phyloP scores from a whole-genome alignment of 2,888 invertebrate genomes.

The Eupithecia dodoneata region DNA sequence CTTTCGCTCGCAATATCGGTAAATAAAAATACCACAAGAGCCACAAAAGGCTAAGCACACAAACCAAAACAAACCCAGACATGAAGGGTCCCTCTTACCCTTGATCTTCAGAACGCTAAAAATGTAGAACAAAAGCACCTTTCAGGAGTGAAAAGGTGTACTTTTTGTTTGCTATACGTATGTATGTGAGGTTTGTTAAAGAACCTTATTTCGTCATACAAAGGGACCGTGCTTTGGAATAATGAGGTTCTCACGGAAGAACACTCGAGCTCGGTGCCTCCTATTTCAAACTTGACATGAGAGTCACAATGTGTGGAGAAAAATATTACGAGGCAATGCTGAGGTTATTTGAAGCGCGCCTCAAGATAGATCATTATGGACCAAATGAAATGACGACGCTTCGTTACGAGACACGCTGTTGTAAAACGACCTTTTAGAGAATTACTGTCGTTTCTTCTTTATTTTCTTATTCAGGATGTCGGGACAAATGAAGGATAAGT shows the following conservation, averaged over 20 bases:
- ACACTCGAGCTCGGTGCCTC: slow-evolving; percentile 67
- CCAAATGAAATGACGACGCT: slow-evolving; percentile 21
- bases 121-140: slow-evolving; percentile 49
- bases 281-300: slow-evolving; percentile 75
- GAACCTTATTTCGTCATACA: slow-evolving; percentile 81
- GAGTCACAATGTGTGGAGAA: slow-evolving; percentile 57
- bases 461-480: slow-evolving; percentile 7
- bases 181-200: slow-evolving; percentile 79
- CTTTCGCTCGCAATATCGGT: slow-evolving; percentile 18
- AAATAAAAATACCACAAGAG: slow-evolving; percentile 20
- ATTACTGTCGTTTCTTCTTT: slow-evolving; percentile 12
- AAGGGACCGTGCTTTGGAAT: slow-evolving; percentile 80
- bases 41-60: slow-evolving; percentile 20
- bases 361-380: slow-evolving; percentile 16
- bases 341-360: slow-evolving; percentile 17
- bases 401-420: slow-evolving; percentile 13
- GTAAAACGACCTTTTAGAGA: slow-evolving; percentile 5
- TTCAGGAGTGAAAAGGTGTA: slow-evolving; percentile 50
- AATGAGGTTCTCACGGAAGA: slow-evolving; percentile 75
- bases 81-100: slow-evolving; percentile 38
- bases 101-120: slow-evolving; percentile 45
- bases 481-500: not conserved
- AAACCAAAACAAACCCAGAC: slow-evolving; percentile 38
- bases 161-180: slow-evolving; percentile 55
- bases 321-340: slow-evolving; percentile 41